These are phyloP conservation scores for Bombus consobrinus DNA, from an alignment of 1,140 invertebrate species.

Conservation along the genomic window DNA sequence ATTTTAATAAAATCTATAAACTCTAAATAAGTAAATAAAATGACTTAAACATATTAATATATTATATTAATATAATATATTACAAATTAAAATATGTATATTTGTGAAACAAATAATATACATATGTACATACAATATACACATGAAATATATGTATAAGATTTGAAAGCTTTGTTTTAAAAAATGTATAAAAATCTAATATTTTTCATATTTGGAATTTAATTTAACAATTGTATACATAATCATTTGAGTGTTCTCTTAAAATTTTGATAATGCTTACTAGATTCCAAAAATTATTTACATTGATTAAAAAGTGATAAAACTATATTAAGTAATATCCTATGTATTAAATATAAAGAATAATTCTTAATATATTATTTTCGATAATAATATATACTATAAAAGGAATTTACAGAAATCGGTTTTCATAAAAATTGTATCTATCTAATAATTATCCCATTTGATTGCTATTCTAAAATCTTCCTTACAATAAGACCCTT, in stretches of 20 bases:
- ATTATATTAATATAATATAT: too few species aligned
- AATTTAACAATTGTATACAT: not conserved
- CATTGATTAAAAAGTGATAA: not conserved
- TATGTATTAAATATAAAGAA: not conserved
- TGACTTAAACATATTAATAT: not conserved
- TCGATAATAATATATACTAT: not conserved
- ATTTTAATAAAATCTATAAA: not conserved
- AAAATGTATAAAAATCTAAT: too few species aligned
- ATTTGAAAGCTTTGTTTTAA: too few species aligned
- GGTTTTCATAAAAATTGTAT: not conserved
- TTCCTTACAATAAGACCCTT: constrained; percentile 55
- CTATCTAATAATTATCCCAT: not conserved
- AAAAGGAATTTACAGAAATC: constrained; percentile 3
- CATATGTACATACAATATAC: too few species aligned
- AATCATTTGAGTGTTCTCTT: not conserved
- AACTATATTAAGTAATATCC: not conserved
- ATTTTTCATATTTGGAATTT: too few species aligned
- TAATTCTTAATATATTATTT: not conserved
- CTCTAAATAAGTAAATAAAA: not conserved
- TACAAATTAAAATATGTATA: too few species aligned
- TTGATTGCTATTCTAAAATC: not conserved
- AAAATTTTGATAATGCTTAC: not conserved
- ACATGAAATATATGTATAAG: too few species aligned
- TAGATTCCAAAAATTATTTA: not conserved
- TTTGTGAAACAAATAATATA: too few species aligned